A percentile compares a stretch with the other conserved stretches of the same genome.
These are phyloP conservation scores for Eubasilissa regina DNA, from an alignment of 1,140 invertebrate species.

Conservation along the genomic window DNA sequence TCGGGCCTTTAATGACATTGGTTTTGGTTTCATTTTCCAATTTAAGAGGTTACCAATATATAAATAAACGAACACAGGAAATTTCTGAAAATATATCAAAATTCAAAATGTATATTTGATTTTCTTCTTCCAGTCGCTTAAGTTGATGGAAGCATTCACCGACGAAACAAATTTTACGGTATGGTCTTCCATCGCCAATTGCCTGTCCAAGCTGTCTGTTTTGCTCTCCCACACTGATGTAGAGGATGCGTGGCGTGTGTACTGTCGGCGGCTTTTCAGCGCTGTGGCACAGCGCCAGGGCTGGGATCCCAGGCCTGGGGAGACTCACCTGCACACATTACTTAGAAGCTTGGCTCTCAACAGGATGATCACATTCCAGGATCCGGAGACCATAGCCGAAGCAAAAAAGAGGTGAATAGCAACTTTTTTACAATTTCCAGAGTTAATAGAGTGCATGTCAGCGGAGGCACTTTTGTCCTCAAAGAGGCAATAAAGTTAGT, in stretches of 20 bases:
- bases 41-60: no score
- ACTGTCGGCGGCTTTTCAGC: constrained; percentile 79
- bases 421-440: no score
- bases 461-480: no score
- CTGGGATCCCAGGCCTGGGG: constrained; percentile 82
- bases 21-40: no score
- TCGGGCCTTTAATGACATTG: no score
- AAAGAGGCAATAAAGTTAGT: no score
- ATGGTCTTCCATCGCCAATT: constrained; percentile 90
- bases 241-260: constrained; percentile 82
- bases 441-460: no score
- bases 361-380: constrained; percentile 85
- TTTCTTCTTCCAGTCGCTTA: constrained; percentile 67
- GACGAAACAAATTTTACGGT: constrained; percentile 95
- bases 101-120: constrained; percentile 33
- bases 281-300: constrained; percentile 82
- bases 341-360: constrained; percentile 88
- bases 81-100: no score
- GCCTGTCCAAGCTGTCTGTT: constrained; percentile 81
- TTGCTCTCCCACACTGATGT: constrained; percentile 86
- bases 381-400: constrained; percentile 83
- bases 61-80: no score
- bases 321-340: constrained; percentile 88
- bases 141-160: constrained; percentile 83
- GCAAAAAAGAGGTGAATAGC: constrained; percentile 75